A percentile compares a stretch with the other conserved stretches of the same genome.
Conservation (phyloP, 2,113 vertebrate species). For the Salvelinus namaycush region DNA sequence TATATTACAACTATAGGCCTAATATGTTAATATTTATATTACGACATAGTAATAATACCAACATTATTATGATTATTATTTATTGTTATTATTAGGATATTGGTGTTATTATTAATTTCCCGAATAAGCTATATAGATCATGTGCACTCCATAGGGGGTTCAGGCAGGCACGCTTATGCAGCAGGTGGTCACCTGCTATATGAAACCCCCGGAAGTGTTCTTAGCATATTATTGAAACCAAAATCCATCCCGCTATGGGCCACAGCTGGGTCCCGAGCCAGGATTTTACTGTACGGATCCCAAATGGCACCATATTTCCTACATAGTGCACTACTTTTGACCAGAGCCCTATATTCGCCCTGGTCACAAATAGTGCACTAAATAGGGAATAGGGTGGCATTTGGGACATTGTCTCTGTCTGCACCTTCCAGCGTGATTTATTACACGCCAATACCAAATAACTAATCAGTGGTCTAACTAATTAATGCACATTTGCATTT, state of each 20-base stretch:
- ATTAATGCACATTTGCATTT: slow-evolving; percentile 94
- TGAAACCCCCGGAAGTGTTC: slow-evolving; percentile 77
- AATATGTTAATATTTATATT: no score
- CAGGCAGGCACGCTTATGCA: slow-evolving; percentile 61
- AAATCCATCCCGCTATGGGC: slow-evolving; percentile 71
- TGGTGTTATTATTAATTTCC: not conserved
- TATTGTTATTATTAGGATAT: not conserved
- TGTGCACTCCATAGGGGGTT: not conserved
- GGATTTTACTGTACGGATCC: slow-evolving; percentile 73
- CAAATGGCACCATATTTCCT: no score
- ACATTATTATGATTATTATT: no score
- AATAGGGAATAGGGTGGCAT: no score
- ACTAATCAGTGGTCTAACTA: slow-evolving; percentile 91
- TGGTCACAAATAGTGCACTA: no score
- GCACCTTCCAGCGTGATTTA: slow-evolving; percentile 77
- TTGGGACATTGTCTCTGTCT: no score
- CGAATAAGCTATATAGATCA: not conserved
- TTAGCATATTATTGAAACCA: slow-evolving; percentile 81
- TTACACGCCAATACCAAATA: slow-evolving; percentile 85
- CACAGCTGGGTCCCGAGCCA: slow-evolving; percentile 57
- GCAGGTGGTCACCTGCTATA: slow-evolving; percentile 80
- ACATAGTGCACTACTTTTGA: no score
- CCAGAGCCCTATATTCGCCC: no score
- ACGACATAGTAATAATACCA: no score
- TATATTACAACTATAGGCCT: no score